Conservation (phyloP, 1,140 invertebrate genomes). For the Melanaphis sacchari region DNA sequence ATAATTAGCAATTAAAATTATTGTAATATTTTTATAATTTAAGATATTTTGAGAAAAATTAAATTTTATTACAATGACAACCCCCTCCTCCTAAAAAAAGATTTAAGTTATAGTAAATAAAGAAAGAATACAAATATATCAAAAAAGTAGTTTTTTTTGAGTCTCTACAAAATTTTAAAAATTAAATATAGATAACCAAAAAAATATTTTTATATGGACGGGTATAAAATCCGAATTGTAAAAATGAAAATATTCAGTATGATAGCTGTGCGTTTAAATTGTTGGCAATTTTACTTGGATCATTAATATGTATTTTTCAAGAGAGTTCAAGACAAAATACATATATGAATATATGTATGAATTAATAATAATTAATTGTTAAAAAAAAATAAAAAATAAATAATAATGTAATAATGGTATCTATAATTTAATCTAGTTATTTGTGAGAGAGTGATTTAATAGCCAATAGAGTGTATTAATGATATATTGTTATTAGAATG, state of each 20-base stretch:
- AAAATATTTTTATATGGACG: not conserved
- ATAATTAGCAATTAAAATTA: too few relatives aligned
- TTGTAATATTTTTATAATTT: too few relatives aligned
- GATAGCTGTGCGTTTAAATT: not conserved
- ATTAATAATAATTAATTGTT: too few relatives aligned
- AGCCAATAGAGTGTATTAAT: not conserved
- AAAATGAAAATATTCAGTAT: not conserved
- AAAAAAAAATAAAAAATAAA: too few relatives aligned
- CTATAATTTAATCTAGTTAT: not conserved
- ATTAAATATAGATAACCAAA: not conserved
- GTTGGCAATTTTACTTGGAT: not conserved
- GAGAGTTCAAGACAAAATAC: not conserved
- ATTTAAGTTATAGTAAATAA: constrained; percentile 36
- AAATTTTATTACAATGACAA: not conserved
- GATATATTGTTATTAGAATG: not conserved
- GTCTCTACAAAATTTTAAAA: not conserved
- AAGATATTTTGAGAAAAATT: constrained; percentile 36
- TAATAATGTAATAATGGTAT: not conserved
- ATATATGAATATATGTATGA: not conserved
- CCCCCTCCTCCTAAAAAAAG: not conserved
- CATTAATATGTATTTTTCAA: not conserved
- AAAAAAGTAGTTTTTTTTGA: not conserved
- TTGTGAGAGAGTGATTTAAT: not conserved
- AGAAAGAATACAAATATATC: not conserved
- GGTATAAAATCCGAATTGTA: not conserved